Evolutionary conservation across 53 echinoderm and acorn worm genomes (phyloP), one percentile per base, ranked within the genome.

Genomic region (Antedon mediterranea): DNA sequence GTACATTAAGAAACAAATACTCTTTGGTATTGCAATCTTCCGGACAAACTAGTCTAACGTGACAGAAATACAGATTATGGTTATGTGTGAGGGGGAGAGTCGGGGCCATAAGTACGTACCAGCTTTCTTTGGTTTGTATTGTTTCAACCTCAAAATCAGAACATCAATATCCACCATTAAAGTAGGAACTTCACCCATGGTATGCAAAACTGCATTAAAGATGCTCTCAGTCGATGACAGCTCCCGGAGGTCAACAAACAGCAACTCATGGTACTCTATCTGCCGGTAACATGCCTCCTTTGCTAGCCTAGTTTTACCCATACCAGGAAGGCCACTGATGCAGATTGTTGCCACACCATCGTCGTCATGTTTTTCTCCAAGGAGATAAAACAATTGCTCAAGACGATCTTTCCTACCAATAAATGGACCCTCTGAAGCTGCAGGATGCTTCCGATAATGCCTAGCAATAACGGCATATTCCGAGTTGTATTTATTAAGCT

Each of bases 281-380:
- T 89, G 82, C 23, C 88, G 79, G 34, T 85, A 77, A 73, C 89
- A 88, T 9, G 85, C 81, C 79, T 97, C 97, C 26, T 92, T 88
- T 11, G 97, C 97, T 33, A 97, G 89, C 9, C 95, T 43, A 0
- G 97, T 89, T 82, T 97, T 92, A 5, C 97, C 97, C 4, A 92
- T 85, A 26, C 97, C 97, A 2, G 97, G 89, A 89, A 97, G 83
- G 28, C 97, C 97, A 71, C 87, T 89, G 78, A 97, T 88, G 31
- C 89, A 89, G 26, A 86, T 76, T 32, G 33, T 72, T 76, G 2
- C 70, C 34, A 74, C 41, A 83, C 89, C 72, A 76, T 33, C 30
- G 79, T 82, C 42, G 75, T 43, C 32, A 79, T 79, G 77, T 82
- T 83, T 3, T 32, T 23, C 13, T 80, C 72, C 13, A 76, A 79